Evolutionary conservation across 2,797 vertebrate species (phyloP), one percentile per base, ranked within the genome.

Genomic region (Sparidentex hasta): DNA sequence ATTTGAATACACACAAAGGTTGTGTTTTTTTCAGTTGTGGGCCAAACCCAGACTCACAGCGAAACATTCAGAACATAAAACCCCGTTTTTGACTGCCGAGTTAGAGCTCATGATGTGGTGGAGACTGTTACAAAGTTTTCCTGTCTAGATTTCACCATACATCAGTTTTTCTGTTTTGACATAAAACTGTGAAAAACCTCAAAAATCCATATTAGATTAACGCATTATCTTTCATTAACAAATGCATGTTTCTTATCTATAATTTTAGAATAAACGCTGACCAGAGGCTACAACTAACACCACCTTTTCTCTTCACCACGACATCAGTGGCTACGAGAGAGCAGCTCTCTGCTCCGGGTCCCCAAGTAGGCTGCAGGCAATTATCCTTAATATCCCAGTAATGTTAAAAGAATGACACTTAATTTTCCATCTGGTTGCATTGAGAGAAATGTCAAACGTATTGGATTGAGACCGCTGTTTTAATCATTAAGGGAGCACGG

Each of bases 401-500:
- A 93, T 93, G 87, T 76, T 84, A 82, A 94, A 94, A 91, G 74
- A 92, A 94, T 93, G 86, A 90, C 85, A 76, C 80, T 90, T 91
- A 82, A 92, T 93, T 93, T 93, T 92, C 92, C 91, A 94, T 91
- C 65, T 91, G 91, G 81, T 84, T 90, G 90, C 88, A 84, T 91
- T 74, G 72, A 84, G 83, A 81, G 88, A 93, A 94, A 95, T 95
- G 93, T 95, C 92, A 95, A 87, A 87, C 13, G 76, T 92, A 86
- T 78, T 86, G 90, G 76, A 88, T 88, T 88, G 86, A 90, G 86
- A 93, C 91, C 61, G 61, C 67, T 75, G 83, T 92, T 92, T 90
- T 88, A 90, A 84, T 93, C 88, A 90, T 87, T 88, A 88, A 82
- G 62, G 64, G 81, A 70, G 77, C 80, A 79, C 63, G 33, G 84